These are phyloP conservation scores for Cromileptes altivelis DNA, from an alignment of 2,113 vertebrate species.

Conservation along the genomic window DNA sequence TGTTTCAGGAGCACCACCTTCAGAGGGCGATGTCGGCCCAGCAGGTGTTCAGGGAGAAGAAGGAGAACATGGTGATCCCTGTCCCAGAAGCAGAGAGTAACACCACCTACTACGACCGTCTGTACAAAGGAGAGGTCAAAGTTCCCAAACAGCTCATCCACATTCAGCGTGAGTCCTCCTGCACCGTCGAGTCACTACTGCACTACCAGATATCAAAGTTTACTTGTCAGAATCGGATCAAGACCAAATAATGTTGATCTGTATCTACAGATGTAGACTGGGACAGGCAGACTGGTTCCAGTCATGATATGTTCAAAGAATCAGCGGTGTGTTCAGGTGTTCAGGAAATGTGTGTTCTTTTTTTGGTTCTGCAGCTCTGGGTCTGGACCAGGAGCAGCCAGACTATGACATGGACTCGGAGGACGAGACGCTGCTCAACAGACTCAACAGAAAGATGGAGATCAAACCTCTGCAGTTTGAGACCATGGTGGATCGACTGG, in stretches of 20 bases:
- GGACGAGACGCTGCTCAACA: conserved; percentile 93
- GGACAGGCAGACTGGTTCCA: too few relatives aligned
- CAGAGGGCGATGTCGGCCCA: conserved; percentile 96
- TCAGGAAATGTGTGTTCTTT: background rate
- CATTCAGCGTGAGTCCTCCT: conserved; percentile 91
- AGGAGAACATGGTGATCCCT: conserved; percentile 96
- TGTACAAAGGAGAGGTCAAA: conserved; percentile 94
- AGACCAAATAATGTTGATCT: too few relatives aligned
- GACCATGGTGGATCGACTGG: conserved; percentile 94
- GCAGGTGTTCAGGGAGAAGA: conserved; percentile 95
- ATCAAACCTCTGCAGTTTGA: conserved; percentile 95
- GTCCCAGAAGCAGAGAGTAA: conserved; percentile 94
- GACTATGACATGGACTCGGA: conserved; percentile 98
- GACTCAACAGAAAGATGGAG: conserved; percentile 95
- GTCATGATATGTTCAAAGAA: too few relatives aligned
- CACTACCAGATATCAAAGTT: too few relatives aligned
- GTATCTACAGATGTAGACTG: too few relatives aligned
- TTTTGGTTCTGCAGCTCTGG: conserved; percentile 84
- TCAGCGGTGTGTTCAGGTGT: background rate
- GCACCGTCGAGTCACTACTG: too few relatives aligned
- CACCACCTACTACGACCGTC: conserved; percentile 93
- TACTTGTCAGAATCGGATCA: too few relatives aligned
- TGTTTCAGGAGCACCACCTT: conserved; percentile 93
- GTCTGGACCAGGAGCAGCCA: conserved; percentile 93
- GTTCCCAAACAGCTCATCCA: conserved; percentile 97